Conservation (phyloP, 2,113 vertebrate species). For the Macrotis lagotis region DNA sequence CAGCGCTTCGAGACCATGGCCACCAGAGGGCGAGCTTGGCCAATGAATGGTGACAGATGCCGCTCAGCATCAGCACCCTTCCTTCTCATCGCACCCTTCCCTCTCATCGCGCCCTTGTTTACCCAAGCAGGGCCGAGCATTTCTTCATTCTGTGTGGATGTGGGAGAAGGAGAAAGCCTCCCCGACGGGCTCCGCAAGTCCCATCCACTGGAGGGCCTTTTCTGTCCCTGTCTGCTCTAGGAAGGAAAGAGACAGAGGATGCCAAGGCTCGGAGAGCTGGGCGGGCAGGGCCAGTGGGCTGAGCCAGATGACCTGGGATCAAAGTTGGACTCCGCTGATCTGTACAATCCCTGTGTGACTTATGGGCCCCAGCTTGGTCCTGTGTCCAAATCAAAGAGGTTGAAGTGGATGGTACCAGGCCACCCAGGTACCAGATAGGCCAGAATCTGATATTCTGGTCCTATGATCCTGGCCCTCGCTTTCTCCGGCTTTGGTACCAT, state of each 20-base stretch:
- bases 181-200: background rate
- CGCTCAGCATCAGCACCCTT: too few species aligned
- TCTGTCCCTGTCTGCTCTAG: background rate
- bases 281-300: too few species aligned
- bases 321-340: background rate
- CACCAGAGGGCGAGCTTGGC: background rate
- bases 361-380: background rate
- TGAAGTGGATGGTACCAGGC: accelerated
- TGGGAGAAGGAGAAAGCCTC: background rate
- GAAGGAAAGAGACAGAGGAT: background rate
- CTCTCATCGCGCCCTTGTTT: too few species aligned
- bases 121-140: too few species aligned
- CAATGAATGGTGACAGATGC: background rate
- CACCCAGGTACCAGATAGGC: background rate
- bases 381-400: background rate
- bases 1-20: background rate
- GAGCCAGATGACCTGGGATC: too few species aligned
- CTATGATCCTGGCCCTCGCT: background rate
- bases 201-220: background rate
- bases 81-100: too few species aligned
- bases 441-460: too few species aligned
- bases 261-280: too few species aligned
- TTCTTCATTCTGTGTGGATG: background rate
- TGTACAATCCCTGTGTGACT: background rate
- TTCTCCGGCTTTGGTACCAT: too few species aligned